A percentile compares a stretch with the other conserved stretches of the same genome.
Evolutionary conservation across 2,888 invertebrate species (phyloP).

Genomic region (Sinodicranocentrus sp.): DNA sequence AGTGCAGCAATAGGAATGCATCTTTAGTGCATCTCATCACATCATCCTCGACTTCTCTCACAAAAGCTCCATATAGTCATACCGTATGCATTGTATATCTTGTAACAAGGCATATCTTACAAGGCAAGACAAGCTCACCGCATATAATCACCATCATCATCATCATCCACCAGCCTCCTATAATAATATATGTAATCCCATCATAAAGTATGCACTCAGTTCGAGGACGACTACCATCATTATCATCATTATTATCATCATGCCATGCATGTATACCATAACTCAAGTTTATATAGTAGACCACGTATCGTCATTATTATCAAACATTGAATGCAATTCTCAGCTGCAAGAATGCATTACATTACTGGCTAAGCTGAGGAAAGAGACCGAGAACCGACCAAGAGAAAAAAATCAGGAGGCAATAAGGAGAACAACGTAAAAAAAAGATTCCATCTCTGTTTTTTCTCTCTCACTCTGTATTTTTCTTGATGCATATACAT

Average conservation of each 20-base stretch:
- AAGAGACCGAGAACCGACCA: conserved; percentile 13
- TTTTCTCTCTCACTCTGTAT: conserved; percentile 1
- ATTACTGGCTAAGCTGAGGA: conserved; percentile 39
- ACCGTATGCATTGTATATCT: neutral
- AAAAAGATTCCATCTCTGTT: conserved; percentile 39
- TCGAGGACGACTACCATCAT: conserved; percentile 6
- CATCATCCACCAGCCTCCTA: conserved; percentile 31
- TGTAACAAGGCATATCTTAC: conserved; percentile 2
- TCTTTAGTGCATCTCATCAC: neutral
- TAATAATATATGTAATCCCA: conserved; percentile 30
- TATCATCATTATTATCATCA: conserved; percentile 56
- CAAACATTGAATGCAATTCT: conserved; percentile 39
- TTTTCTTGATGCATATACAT: neutral
- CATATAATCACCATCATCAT: conserved; percentile 9
- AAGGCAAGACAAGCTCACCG: conserved; percentile 1
- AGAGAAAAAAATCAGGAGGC: neutral
- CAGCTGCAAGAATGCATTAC: conserved; percentile 42
- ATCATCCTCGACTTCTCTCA: neutral
- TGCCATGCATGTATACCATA: conserved; percentile 49
- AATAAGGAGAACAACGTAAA: conserved; percentile 7
- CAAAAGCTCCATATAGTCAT: neutral
- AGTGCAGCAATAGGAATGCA: neutral
- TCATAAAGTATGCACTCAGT: neutral
- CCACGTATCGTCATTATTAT: neutral
- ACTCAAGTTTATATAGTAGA: conserved; percentile 35